Conservation (phyloP, 2,888 invertebrate species). For the Drosophila lutescens region DNA sequence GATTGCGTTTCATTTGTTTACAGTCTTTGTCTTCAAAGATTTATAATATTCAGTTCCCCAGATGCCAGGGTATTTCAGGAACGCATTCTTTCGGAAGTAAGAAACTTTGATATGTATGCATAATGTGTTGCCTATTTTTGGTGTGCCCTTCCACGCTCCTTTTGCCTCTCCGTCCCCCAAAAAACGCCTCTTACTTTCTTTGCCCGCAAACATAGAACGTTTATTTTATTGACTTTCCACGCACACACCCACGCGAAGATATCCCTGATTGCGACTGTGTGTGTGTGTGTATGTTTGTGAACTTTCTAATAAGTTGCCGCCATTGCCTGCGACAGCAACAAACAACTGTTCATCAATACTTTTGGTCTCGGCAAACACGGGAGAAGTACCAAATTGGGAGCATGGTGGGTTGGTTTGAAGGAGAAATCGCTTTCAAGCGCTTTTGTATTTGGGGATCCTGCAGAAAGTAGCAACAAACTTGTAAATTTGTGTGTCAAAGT, state of each 20-base stretch:
- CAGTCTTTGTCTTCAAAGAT: not conserved
- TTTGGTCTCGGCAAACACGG: conserved; percentile 66
- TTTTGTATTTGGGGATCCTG: conserved; percentile 30
- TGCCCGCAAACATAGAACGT: conserved; percentile 68
- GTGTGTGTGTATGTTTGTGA: conserved; percentile 35
- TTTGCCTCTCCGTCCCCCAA: conserved; percentile 1
- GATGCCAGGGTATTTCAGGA: not conserved
- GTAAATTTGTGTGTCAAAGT: conserved; percentile 76
- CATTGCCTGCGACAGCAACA: conserved; percentile 66
- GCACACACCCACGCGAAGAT: conserved; percentile 39
- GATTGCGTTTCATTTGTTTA: not conserved
- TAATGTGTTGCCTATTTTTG: conserved; percentile 73
- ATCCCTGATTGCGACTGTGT: conserved; percentile 46
- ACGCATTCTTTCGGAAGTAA: conserved; percentile 2
- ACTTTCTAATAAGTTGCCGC: conserved; percentile 77
- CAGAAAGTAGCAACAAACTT: conserved; percentile 64
- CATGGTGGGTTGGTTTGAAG: not conserved
- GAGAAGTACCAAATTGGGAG: conserved; percentile 33
- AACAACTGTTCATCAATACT: conserved; percentile 78
- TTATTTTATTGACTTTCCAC: conserved; percentile 76
- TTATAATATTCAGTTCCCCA: not conserved
- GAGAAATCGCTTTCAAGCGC: conserved; percentile 31
- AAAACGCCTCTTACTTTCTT: conserved; percentile 24
- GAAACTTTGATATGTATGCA: conserved; percentile 56
- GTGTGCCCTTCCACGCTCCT: conserved; percentile 32